phyloP scores from a whole-genome alignment of 2,113 vertebrate genomes.

The Datnioides undecimradiatus region DNA sequence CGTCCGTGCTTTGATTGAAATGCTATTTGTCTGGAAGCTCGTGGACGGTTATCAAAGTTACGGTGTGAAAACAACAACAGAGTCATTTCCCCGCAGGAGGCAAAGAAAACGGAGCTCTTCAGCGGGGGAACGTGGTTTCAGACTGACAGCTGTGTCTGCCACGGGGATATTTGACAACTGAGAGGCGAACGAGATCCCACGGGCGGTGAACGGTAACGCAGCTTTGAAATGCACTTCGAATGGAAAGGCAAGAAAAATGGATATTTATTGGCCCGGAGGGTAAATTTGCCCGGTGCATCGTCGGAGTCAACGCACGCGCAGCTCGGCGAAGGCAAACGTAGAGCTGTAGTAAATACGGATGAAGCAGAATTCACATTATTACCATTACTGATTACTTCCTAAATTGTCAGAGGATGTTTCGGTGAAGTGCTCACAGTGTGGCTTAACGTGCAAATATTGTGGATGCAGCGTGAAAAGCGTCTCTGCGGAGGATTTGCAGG shows the following conservation, averaged over 20 bases:
- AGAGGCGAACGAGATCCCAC: slow-evolving; percentile 15
- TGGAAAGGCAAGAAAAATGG: slow-evolving; percentile 25
- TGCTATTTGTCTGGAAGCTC: not conserved
- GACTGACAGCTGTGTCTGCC: slow-evolving; percentile 10
- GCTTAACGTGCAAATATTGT: not conserved
- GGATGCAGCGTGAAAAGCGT: not conserved
- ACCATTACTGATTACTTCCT: not conserved
- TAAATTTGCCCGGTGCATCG: not conserved
- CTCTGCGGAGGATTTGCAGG: not conserved
- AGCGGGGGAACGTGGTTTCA: slow-evolving; percentile 24
- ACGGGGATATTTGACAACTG: slow-evolving; percentile 7
- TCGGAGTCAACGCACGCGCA: not conserved
- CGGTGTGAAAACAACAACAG: slow-evolving; percentile 34
- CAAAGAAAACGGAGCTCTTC: slow-evolving; percentile 1
- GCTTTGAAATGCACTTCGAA: slow-evolving; percentile 36
- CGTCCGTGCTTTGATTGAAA: slow-evolving; percentile 21
- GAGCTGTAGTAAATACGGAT: not conserved
- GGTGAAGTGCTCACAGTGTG: not conserved
- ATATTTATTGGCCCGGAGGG: slow-evolving; percentile 26
- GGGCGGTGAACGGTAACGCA: not conserved
- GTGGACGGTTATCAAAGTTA: slow-evolving; percentile 34
- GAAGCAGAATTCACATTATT: not conserved
- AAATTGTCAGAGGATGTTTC: slow-evolving; percentile 7
- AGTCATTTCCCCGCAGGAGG: slow-evolving; percentile 35
- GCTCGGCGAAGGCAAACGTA: not conserved